Conservation (phyloP, 1,140 invertebrate species). For the Berghia stephanieae region DNA sequence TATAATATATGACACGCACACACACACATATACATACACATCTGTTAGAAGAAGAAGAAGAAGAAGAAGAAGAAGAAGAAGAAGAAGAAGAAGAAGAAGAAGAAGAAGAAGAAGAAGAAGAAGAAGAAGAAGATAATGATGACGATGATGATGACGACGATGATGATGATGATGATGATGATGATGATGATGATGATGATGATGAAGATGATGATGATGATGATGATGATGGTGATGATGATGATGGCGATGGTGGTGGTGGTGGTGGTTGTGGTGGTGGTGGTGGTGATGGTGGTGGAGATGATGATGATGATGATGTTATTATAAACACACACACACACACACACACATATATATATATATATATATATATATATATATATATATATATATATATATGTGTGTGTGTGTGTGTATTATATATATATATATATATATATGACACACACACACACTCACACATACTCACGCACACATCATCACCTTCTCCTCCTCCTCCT, state of each 20-base stretch:
- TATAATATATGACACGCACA: no score
- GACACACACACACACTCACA: no score
- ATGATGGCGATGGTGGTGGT: not conserved
- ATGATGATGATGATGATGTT: not conserved
- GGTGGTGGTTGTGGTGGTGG: no score
- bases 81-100: no score
- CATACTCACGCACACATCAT: no score
- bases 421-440: no score
- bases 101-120: constrained; percentile 2
- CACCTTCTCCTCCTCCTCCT: no score
- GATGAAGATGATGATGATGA: not conserved
- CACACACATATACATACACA: no score
- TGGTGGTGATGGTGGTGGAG: not conserved
- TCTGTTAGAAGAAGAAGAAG: no score
- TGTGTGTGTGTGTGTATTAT: no score
- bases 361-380: not conserved
- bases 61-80: constrained; percentile 1
- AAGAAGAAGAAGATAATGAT: constrained; percentile 3
- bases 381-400: not conserved
- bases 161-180: constrained; percentile 2
- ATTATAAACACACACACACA: no score
- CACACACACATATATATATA: not conserved
- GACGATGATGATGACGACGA: constrained; percentile 1
- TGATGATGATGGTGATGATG: not conserved
- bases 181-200: no score